Evolutionary conservation across 2,797 vertebrate genomes (phyloP), one percentile per base, ranked within the genome.

Genomic region (Eulemur rubriventer): DNA sequence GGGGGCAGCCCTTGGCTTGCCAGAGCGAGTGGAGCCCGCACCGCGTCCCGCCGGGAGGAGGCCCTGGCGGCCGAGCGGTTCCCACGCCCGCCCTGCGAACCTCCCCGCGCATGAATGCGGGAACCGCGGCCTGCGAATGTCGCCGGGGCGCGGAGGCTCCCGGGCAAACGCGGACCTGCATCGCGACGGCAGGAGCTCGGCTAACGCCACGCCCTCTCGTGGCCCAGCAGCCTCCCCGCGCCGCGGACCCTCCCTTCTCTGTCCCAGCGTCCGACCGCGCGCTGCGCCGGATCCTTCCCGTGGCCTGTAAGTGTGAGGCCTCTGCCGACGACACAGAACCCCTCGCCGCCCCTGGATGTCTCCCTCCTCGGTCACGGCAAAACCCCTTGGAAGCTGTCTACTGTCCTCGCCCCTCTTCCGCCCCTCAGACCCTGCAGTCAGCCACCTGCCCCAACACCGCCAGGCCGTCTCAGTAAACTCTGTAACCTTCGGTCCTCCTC

Each of bases 91-190:
- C n/a, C 89, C 85, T 75, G 55, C 91, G 91, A 98, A 92, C 90
- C 82, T 95, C 89, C 55, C 85, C 89, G 84, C 87, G 84, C 87
- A 86, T 98, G 97, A 98, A 98, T 98, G 98, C 98, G 97, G 93
- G 95, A 97, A 97, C 72, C 87, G 8, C 57, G 38, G 89, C 93
- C 98, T 97, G 98, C 96, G 76, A n/a, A n/a, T n/a, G n/a, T n/a
- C n/a, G n/a, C n/a, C n/a, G n/a, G n/a, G n/a, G n/a, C n/a, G n/a
- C n/a, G n/a, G n/a, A n/a, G n/a, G n/a, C n/a, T n/a, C n/a, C n/a
- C n/a, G n/a, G n/a, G n/a, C n/a, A n/a, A 88, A 73, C 17, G 46
- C 7, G 5, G 4, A 84, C 0, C 4, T 67, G 16, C 3, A 9
- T 92, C 50, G 50, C 73, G 26, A 88, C 48, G 50, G 55, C 76